A percentile compares a stretch with the other conserved stretches of the same genome.
Conservation (phyloP, 2,888 invertebrate species). For the Dryobotodes eremita region DNA sequence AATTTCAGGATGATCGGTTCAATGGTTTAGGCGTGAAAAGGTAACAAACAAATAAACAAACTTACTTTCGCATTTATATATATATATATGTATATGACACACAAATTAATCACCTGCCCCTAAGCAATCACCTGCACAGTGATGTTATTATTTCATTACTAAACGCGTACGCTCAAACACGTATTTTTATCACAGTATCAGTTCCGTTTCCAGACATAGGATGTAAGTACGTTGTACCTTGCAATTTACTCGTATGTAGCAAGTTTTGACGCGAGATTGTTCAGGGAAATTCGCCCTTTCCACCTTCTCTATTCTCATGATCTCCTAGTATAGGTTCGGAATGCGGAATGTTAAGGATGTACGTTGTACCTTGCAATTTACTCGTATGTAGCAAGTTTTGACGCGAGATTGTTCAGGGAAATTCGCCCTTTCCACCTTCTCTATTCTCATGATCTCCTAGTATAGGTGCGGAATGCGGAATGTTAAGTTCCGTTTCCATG, state of each 20-base stretch:
- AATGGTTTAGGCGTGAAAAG: too few relatives aligned
- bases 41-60: too few relatives aligned
- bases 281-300: background rate
- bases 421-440: background rate
- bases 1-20: too few relatives aligned
- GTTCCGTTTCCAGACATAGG: background rate
- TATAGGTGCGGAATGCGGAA: background rate
- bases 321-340: background rate
- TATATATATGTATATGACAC: background rate
- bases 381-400: background rate
- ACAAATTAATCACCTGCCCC: background rate
- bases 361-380: background rate
- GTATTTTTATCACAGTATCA: background rate
- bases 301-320: background rate
- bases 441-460: background rate
- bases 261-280: background rate
- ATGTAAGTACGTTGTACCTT: background rate
- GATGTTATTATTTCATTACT: background rate
- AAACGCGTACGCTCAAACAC: background rate
- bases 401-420: too few relatives aligned
- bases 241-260: background rate
- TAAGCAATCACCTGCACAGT: too few relatives aligned
- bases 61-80: too few relatives aligned
- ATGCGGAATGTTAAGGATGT: too few relatives aligned
- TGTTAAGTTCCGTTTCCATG: background rate